A percentile compares a stretch with the other conserved stretches of the same genome.
These are phyloP conservation scores for Meloidogyne exigua DNA, from an alignment of 1,140 invertebrate species.

Conservation along the genomic window DNA sequence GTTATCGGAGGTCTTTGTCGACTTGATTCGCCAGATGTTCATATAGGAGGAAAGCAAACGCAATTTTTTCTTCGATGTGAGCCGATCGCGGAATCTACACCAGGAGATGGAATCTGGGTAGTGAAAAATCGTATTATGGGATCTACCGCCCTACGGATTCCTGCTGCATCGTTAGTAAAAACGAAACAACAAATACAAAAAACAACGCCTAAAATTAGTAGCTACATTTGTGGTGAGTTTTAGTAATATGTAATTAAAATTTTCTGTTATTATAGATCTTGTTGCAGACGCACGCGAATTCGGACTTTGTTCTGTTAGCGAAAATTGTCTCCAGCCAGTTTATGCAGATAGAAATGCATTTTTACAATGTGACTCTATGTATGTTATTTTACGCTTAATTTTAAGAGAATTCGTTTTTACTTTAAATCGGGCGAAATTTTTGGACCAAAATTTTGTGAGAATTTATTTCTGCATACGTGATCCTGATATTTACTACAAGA, in stretches of 20 bases:
- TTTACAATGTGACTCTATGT: slow-evolving; percentile 60
- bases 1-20: slow-evolving; percentile 61
- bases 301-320: slow-evolving; percentile 46
- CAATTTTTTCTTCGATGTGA: slow-evolving; percentile 63
- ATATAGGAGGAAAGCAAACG: slow-evolving; percentile 63
- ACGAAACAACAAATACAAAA: slow-evolving; percentile 44
- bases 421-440: background rate
- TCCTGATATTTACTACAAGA: background rate
- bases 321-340: slow-evolving; percentile 59
- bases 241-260: background rate
- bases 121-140: slow-evolving; percentile 48
- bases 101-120: slow-evolving; percentile 60
- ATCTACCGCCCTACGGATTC: slow-evolving; percentile 22
- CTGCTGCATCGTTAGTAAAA: slow-evolving; percentile 34
- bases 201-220: slow-evolving; percentile 29
- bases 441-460: background rate
- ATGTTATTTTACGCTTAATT: slow-evolving; percentile 5
- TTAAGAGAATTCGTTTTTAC: slow-evolving; percentile 6
- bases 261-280: slow-evolving; percentile 40
- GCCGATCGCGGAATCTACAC: slow-evolving; percentile 45
- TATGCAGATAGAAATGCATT: slow-evolving; percentile 46
- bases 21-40: slow-evolving; percentile 55
- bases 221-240: slow-evolving; percentile 25
- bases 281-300: slow-evolving; percentile 53
- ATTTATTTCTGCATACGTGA: background rate